These are phyloP conservation scores for Cydia pomonella DNA, from an alignment of 1,140 invertebrate genomes.

Conservation along the genomic window DNA sequence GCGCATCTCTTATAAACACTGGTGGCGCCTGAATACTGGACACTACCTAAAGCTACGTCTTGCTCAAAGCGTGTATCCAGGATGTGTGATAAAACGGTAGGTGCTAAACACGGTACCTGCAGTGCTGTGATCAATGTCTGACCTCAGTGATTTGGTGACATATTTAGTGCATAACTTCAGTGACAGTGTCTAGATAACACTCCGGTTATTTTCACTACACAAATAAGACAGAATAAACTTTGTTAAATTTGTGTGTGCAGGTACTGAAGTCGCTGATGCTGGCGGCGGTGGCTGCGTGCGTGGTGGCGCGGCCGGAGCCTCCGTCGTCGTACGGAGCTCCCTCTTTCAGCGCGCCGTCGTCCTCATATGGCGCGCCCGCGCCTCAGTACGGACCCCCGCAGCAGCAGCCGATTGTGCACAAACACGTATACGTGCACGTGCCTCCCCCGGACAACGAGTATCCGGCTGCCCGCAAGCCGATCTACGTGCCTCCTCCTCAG, in stretches of 20 bases:
- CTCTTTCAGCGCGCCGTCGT: slow-evolving; percentile 62
- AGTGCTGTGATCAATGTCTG: slow-evolving; percentile 31
- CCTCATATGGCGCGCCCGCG: slow-evolving; percentile 81
- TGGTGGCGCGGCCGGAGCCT: slow-evolving; percentile 70
- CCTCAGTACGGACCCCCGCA: slow-evolving; percentile 87
- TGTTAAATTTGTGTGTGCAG: slow-evolving; percentile 57
- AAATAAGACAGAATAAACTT: background rate
- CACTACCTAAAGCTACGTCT: slow-evolving; percentile 61
- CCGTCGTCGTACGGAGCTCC: slow-evolving; percentile 39
- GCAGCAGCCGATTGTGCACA: slow-evolving; percentile 88
- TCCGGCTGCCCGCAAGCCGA: slow-evolving; percentile 83
- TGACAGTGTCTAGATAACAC: background rate
- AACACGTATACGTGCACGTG: slow-evolving; percentile 93
- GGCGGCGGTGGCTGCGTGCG: slow-evolving; percentile 59
- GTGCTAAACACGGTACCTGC: slow-evolving; percentile 40
- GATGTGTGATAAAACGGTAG: slow-evolving; percentile 75
- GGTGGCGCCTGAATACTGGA: slow-evolving; percentile 65
- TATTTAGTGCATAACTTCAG: slow-evolving; percentile 17
- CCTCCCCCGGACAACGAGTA: slow-evolving; percentile 91
- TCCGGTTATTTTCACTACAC: background rate
- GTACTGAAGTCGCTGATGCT: slow-evolving; percentile 66
- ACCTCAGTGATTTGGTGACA: slow-evolving; percentile 49
- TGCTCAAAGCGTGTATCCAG: slow-evolving; percentile 51
- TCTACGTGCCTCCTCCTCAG: slow-evolving; percentile 86
- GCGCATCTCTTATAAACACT: slow-evolving; percentile 75